A percentile compares a stretch with the other conserved stretches of the same genome.
phyloP scores from a whole-genome alignment of 2,888 invertebrate species.

The Alentia gelatinosa region DNA sequence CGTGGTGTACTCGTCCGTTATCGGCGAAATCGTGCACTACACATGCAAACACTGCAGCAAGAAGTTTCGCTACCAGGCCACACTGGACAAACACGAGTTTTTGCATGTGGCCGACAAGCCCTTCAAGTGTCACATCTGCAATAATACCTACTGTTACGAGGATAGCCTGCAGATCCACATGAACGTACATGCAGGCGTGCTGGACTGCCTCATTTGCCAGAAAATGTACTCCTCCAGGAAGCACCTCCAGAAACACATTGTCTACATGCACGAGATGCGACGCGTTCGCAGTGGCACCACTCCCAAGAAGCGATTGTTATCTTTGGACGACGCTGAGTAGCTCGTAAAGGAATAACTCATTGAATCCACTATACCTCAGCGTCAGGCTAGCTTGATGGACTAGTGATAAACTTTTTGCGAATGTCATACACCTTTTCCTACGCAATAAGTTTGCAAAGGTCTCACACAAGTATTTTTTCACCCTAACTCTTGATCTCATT shows the following conservation, averaged over 20 bases:
- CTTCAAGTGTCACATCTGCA: conserved; percentile 57
- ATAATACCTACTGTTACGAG: conserved; percentile 58
- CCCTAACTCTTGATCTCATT: too few species aligned
- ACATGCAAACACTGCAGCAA: conserved; percentile 58
- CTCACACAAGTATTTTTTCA: too few species aligned
- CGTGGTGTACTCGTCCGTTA: conserved; percentile 44
- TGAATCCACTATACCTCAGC: too few species aligned
- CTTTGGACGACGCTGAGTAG: not conserved
- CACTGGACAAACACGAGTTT: conserved; percentile 61
- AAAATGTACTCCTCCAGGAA: conserved; percentile 58
- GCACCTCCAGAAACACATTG: conserved; percentile 62
- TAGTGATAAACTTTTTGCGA: too few species aligned
- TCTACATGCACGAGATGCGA: conserved; percentile 62
- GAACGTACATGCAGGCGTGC: conserved; percentile 52
- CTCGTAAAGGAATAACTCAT: not conserved
- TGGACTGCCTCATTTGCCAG: conserved; percentile 58
- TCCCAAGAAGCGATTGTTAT: not conserved
- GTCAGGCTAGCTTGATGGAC: too few species aligned
- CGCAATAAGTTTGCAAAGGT: too few species aligned
- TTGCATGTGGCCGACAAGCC: conserved; percentile 54
- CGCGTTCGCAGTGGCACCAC: conserved; percentile 9
- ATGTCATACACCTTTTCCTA: too few species aligned
- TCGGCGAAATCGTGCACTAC: conserved; percentile 58
- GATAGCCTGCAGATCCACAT: conserved; percentile 61
- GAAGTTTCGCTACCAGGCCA: conserved; percentile 60